Evolutionary conservation across 2,113 vertebrate species (phyloP).

Genomic region (Anas platyrhynchos): DNA sequence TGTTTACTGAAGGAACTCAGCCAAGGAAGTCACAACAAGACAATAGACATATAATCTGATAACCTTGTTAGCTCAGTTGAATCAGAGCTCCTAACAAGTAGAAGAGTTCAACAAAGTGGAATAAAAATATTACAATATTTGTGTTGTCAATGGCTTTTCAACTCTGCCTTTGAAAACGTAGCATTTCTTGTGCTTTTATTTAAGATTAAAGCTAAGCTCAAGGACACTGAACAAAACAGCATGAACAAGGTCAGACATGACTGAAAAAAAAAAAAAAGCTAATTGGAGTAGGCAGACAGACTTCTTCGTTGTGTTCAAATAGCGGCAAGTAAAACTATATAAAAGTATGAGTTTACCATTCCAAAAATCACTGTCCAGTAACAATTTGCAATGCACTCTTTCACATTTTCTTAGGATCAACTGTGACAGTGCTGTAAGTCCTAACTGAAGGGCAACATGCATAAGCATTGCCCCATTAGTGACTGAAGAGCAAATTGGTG

Average conservation of each 20-base stretch:
- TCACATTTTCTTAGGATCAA: neutral
- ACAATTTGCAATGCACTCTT: neutral
- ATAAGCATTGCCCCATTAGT: neutral
- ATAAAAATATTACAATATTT: slow-evolving; percentile 71
- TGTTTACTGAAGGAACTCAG: slow-evolving; percentile 64
- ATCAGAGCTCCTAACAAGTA: slow-evolving; percentile 69
- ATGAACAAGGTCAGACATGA: slow-evolving; percentile 78
- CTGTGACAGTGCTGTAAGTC: neutral
- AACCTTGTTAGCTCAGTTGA: slow-evolving; percentile 73
- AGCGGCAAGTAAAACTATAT: neutral
- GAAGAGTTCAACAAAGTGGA: slow-evolving; percentile 57
- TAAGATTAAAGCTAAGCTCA: slow-evolving; percentile 79
- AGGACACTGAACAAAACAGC: slow-evolving; percentile 79
- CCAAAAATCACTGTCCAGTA: neutral
- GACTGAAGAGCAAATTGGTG: neutral
- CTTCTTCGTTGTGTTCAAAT: slow-evolving; percentile 38
- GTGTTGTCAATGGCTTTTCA: slow-evolving; percentile 65
- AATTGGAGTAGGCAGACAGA: slow-evolving; percentile 35
- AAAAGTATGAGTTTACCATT: neutral
- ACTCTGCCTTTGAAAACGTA: slow-evolving; percentile 46
- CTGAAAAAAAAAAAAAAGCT: slow-evolving; percentile 50
- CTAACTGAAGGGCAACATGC: neutral
- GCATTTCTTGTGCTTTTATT: slow-evolving; percentile 74
- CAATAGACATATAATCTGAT: slow-evolving; percentile 74
- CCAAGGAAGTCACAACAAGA: slow-evolving; percentile 71